Evolutionary conservation across 2,113 vertebrate species (phyloP).

Genomic region (Rostratula benghalensis): DNA sequence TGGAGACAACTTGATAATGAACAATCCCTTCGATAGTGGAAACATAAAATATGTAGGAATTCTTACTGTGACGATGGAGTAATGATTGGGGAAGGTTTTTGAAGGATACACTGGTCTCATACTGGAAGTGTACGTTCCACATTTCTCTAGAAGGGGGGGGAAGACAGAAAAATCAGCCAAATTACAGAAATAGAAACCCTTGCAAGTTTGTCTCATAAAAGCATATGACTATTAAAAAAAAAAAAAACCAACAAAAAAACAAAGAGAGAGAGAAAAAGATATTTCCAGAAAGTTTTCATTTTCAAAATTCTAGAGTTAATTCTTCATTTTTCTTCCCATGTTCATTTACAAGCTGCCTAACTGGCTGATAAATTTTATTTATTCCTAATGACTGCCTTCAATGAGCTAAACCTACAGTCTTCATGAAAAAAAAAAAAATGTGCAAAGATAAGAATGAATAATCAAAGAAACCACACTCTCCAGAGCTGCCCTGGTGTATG

Average conservation of each 20-base stretch:
- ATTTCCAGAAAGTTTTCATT: neutral
- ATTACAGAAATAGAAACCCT: neutral
- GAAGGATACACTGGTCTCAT: conserved; percentile 93
- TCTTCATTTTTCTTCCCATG: neutral
- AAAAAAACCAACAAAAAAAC: too few species aligned
- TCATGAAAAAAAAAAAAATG: neutral
- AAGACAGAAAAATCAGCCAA: conserved; percentile 10
- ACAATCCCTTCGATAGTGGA: neutral
- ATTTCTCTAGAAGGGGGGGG: conserved; percentile 74
- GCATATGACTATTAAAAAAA: neutral
- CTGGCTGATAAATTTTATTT: neutral
- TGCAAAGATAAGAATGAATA: neutral
- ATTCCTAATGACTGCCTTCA: neutral
- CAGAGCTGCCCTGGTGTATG: neutral
- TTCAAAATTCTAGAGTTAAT: neutral
- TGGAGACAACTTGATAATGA: neutral
- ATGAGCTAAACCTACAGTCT: neutral
- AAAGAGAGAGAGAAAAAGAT: neutral
- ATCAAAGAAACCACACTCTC: neutral
- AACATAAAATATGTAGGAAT: neutral
- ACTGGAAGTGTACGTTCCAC: conserved; percentile 82
- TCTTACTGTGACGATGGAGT: conserved; percentile 94
- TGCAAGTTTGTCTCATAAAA: neutral
- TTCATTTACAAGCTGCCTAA: neutral
- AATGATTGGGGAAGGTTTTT: conserved; percentile 99